These are phyloP conservation scores for Alauda arvensis DNA, from an alignment of 2,797 vertebrate species.

Conservation along the genomic window DNA sequence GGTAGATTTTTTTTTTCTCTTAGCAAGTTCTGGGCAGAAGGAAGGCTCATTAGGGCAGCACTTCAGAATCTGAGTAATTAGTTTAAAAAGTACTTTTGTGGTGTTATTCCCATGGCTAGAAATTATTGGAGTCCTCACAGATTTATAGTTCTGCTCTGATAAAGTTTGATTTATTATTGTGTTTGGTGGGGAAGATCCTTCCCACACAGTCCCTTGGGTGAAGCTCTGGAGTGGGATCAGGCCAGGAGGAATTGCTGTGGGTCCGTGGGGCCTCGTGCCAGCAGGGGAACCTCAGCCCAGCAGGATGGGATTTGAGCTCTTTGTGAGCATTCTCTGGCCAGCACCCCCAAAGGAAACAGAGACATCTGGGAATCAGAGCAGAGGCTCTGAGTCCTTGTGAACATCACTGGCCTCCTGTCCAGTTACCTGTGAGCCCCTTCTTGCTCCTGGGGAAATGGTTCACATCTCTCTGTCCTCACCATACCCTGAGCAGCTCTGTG, in stretches of 20 bases:
- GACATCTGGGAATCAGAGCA: neutral
- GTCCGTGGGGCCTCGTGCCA: accelerated
- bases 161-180: conserved; percentile 67
- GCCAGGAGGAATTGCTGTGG: neutral
- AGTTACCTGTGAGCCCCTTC: neutral
- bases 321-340: neutral
- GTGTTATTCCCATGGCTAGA: conserved; percentile 75
- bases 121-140: conserved; percentile 70
- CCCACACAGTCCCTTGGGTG: conserved; percentile 4
- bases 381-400: neutral
- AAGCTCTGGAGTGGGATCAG: neutral
- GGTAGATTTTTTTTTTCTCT: conserved; percentile 76
- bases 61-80: conserved; percentile 77
- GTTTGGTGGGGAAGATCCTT: conserved; percentile 39
- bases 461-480: neutral
- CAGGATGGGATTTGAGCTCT: neutral
- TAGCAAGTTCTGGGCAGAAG: conserved; percentile 76
- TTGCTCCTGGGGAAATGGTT: neutral
- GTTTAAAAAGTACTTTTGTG: conserved; percentile 81
- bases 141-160: conserved; percentile 66
- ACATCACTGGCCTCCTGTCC: neutral
- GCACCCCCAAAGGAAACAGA: neutral
- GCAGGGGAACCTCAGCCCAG: neutral
- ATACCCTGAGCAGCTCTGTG: neutral
- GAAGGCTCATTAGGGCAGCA: conserved; percentile 76